Conservation (phyloP, 2,797 vertebrate genomes). For the Acanthurus leucopareius region DNA sequence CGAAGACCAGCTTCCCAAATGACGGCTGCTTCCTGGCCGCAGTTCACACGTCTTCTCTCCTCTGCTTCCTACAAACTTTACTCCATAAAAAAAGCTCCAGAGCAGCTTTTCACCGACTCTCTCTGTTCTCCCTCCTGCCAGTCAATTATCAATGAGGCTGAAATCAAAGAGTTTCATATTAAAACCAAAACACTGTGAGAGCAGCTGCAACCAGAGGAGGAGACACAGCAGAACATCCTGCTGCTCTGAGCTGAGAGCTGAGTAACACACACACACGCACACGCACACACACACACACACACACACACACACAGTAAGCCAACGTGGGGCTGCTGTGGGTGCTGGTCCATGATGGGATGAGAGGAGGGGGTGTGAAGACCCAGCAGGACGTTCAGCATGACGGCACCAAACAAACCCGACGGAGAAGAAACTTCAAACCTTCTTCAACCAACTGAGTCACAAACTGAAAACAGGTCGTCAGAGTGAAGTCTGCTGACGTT, state of each 20-base stretch:
- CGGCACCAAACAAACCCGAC: no score
- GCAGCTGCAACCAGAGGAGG: conserved; percentile 16
- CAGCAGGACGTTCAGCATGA: no score
- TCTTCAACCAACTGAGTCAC: no score
- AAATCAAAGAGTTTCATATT: conserved; percentile 10
- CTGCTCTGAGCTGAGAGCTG: background rate
- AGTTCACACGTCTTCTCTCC: conserved; percentile 14
- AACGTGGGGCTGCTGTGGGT: no score
- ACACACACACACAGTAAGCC: background rate
- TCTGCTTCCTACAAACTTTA: background rate
- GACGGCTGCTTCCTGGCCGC: conserved; percentile 25
- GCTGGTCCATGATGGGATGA: no score
- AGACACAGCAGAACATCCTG: background rate
- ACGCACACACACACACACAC: no score
- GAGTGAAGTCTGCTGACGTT: no score
- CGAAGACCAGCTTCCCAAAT: conserved; percentile 19
- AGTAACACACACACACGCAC: no score
- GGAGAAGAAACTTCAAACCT: no score
- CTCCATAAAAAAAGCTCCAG: background rate
- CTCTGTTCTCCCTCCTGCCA: conserved; percentile 4
- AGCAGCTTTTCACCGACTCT: background rate
- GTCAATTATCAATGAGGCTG: conserved; percentile 13
- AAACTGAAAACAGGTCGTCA: no score
- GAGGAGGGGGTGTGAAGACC: no score
- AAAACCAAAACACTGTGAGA: conserved; percentile 11